Base-by-base conservation (phyloP, 2,113 vertebrate genomes). In the Onychostruthus taczanowskii region DNA sequence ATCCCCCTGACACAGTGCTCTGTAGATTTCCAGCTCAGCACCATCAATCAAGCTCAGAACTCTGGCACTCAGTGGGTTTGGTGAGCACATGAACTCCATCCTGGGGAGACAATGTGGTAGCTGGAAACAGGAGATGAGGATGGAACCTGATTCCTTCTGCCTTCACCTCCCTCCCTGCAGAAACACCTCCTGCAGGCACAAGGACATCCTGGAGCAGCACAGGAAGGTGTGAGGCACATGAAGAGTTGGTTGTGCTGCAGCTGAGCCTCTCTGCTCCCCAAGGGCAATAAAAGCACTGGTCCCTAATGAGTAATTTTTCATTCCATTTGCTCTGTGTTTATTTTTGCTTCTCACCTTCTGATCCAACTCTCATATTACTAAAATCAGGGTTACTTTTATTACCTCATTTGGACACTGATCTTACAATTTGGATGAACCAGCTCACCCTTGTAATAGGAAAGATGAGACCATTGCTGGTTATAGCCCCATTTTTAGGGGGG, bases 381-480 rank as follows among this genome's bases (percentile, higher is more conserved):
- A 94, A 94, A 94, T 88, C 82, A 85, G 27, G 33, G 67, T 85
- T 63, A 59, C 85, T 93, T 93, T 77, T 90, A 85, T 95, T 93
- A 88, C 87, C 87, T 94, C 96, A 91, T 95, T 76, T 95, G 87
- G 82, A 92, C 2, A 5, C 61, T 75, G 83, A 92, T 88, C 76
- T 86, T 74, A 81, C 31, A 93, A 78, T 72, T 56, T 67, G 68
- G 75, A 94, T 90, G 72, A 93, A 93, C 55, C 55, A 89, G 47
- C 23, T 82, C n/a, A 69, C 46, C 70, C 53, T 41, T 46, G 24
- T 50, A 91, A 83, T 26, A 55, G 66, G 66, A 89, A 78, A 91
- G 70, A 83, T 52, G 78, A 93, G 55, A 83, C 43, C 50, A 26
- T 35, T 93, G 50, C 50, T 91, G 44, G 31, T 85, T 86, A 55